These are phyloP conservation scores for Florisuga fusca DNA, from an alignment of 2,797 vertebrate species.

Conservation along the genomic window DNA sequence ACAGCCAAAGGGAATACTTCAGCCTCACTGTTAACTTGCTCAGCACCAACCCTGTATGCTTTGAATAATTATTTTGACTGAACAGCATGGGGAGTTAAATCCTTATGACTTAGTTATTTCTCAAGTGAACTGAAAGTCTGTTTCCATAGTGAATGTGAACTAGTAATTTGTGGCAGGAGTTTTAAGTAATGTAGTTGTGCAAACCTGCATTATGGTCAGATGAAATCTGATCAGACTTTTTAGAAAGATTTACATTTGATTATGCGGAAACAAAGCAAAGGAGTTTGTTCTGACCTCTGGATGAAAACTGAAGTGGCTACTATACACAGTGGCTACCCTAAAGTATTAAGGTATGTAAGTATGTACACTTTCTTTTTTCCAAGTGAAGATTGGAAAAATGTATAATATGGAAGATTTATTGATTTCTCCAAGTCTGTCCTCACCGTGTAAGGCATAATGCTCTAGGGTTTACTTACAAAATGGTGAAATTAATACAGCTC, in stretches of 20 bases:
- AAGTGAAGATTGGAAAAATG: not conserved
- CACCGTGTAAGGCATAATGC: not conserved
- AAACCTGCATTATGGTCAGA: not conserved
- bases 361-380: not conserved
- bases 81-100: conserved; percentile 27
- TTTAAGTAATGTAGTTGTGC: not conserved
- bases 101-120: conserved; percentile 58
- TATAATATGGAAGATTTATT: not conserved
- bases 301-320: not conserved
- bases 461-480: not conserved
- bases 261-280: not conserved
- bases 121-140: conserved; percentile 45
- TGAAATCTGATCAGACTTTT: not conserved
- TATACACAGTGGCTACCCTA: not conserved
- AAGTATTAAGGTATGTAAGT: not conserved
- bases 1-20: conserved; percentile 2
- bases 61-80: conserved; percentile 63
- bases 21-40: not conserved
- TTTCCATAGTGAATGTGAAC: conserved; percentile 40
- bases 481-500: not conserved
- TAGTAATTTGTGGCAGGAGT: not conserved
- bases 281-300: not conserved
- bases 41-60: conserved; percentile 6
- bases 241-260: not conserved
- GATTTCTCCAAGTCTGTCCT: not conserved